Base-by-base conservation (phyloP, 2,113 vertebrate species). In the Callorhinus ursinus region DNA sequence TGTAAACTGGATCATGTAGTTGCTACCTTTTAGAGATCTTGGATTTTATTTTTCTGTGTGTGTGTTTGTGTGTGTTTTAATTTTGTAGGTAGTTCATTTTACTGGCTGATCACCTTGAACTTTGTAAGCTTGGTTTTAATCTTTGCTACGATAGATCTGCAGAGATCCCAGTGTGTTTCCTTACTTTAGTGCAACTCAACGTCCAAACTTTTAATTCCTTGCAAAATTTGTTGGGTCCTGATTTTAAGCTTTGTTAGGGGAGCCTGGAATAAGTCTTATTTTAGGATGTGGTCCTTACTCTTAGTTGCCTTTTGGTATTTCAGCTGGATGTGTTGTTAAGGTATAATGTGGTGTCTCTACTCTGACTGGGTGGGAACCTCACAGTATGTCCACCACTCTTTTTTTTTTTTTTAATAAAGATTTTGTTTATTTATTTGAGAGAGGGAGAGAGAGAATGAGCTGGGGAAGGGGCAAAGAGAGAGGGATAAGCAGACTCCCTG, bases 301-400 rank as follows among this genome's bases (percentile, higher is more conserved):
- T 93, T 87, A 82, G 15, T 83, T 91, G 86, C 26, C 67, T 91
- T 85, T 79, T 95, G 82, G 33, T 94, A 74, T 96, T 67, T 93
- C 82, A 63, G 18, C 49, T 88, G 67, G 19, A 91, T 89, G 63
- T 93, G 39, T 91, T n/a, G 28, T 94, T 90, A 80, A 42, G 8
- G 13, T 95, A 33, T 96, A 81, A 90, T 88, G 53, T 74, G 22
- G 21, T 88, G 82, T 96, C 53, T 72, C 36, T 95, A 46, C 59
- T 83, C 18, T 84, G 42, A 76, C 21, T 71, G 33, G 57, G 7
- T 53, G 36, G 26, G 18, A 80, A 91, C 36, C 79, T 36, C 74
- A 42, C 9, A 63, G 31, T 87, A 31, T 69, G n/a, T n/a, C 33
- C 12, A 19, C 33, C 7, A n/a, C 65, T 69, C 65, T 8, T 15